Base-by-base conservation (phyloP, 2,113 vertebrate species). In the Campylorhamphus procurvoides region DNA sequence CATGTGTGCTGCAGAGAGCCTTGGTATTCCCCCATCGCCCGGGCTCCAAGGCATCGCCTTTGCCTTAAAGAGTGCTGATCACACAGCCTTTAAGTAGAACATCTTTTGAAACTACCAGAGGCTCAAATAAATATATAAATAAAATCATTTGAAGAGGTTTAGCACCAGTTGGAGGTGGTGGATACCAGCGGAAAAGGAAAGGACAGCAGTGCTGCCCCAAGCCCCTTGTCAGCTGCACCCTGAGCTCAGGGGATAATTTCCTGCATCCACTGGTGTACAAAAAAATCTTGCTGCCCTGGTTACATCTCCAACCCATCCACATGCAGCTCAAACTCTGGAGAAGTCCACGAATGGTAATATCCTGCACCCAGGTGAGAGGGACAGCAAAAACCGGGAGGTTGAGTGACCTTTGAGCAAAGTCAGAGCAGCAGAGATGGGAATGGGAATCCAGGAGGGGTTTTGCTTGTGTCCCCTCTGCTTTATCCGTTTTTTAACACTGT, bases 241-340 rank as follows among this genome's bases (percentile, higher is more conserved):
- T 0, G 0, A 0, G 1, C 12, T 64, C 0, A 0, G 72, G 49
- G 53, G 67, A 39, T 25, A 17, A 50, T 14, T 53, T 28, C 44
- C 69, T 28, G n/a, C 2, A 2, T 47, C 76, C 42, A 3, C 0
- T 58, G 40, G 18, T 2, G 1, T 19, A 1, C 17, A 60, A 44
- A 25, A 62, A n/a, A 82, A 82, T 18, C 19, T 0, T 0, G 13
- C 72, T 68, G 64, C 13, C 22, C n/a, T 2, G 9, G 22, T n/a
- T 49, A 60, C 52, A 25, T 18, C 78, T 82, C 55, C 58, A 50
- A 49, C 8, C 5, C 10, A 7, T 53, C 73, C 56, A 49, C 37
- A 37, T 0, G 0, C 69, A 68, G 40, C 69, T 44, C 71, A 59
- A 18, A 31, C 14, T 15, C 71, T 2, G 1, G 13, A 24, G 18